Percentiles rank a stretch among this genome's conserved stretches.
Conservation (phyloP, 1,140 invertebrate genomes). For the Metopolophium dirhodum region DNA sequence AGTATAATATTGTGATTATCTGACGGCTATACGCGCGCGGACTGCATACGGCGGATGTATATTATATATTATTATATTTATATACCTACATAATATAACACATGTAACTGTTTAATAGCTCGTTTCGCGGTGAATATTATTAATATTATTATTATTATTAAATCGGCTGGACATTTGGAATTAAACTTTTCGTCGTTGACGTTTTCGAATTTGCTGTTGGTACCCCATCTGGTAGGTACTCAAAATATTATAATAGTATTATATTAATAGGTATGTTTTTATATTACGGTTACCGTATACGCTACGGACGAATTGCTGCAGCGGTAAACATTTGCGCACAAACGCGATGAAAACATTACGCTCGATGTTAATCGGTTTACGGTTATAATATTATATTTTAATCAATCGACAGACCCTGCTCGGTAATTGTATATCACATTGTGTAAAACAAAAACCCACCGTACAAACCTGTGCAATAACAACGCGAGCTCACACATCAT, state of each 20-base stretch:
- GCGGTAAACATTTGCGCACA: not conserved
- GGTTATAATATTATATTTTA: not conserved
- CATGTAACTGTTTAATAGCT: not conserved
- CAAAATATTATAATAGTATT: not conserved
- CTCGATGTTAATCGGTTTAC: no score
- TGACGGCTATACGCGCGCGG: not conserved
- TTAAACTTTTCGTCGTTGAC: not conserved
- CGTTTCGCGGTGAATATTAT: not conserved
- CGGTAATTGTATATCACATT: not conserved
- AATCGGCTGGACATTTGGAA: not conserved
- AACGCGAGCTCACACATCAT: not conserved
- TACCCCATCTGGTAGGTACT: not conserved
- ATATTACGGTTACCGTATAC: no score
- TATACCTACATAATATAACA: not conserved
- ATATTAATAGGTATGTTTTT: no score
- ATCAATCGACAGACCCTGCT: not conserved
- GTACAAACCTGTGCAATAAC: not conserved
- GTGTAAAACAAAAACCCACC: not conserved
- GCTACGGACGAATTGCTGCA: not conserved
- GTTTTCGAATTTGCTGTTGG: not conserved
- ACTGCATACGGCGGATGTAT: not conserved
- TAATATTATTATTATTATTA: not conserved
- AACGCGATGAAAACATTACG: no score
- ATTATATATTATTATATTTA: not conserved
- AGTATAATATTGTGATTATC: slow-evolving; percentile 13